Base-by-base conservation (phyloP, 1,140 invertebrate species). In the Plectus sambesii region DNA sequence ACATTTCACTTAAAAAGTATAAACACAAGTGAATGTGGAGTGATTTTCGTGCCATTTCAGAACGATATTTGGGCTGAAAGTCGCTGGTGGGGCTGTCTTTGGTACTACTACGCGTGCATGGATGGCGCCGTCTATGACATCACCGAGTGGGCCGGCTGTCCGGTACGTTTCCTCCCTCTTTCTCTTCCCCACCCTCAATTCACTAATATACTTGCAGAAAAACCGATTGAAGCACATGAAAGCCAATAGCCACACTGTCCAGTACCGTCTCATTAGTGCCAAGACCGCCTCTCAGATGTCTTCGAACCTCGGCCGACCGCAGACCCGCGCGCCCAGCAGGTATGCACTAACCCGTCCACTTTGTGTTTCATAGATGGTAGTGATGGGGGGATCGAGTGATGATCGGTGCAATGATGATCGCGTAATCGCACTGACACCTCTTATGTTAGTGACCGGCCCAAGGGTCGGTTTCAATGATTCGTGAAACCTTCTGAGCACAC, bases 71-170 rank as follows among this genome's bases (percentile, higher is more conserved):
- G 88, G 88, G 86, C 87, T 37, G 87, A 93, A 74, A 85, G 83
- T 37, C 56, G 79, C 56, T 78, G 83, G 72, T 78, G 87, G 73
- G 86, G 87, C 41, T 80, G 89, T 55, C 75, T 83, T 35, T 88
- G 86, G 82, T 81, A 86, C 73, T 92, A 90, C 73, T 88, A 85
- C 71, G 87, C 87, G n/a, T 87, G 87, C 58, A 90, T 92, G 85
- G 87, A 92, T 71, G 83, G 84, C 37, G 82, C 81, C 49, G 81
- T 92, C 9, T 92, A 87, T 69, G 85, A 92, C 71, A 88, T 93
- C 47, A 92, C 87, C 24, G 85, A 90, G 69, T 92, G 87, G 87
- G 87, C 87, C 29, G 81, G 82, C 53, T 92, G 87, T 73, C 86
- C 90, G 74, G 85, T 73, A 65, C 36, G 30, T 54, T 23, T 9